Percentiles rank a stretch among this genome's conserved stretches.
phyloP scores from a whole-genome alignment of 37 sponge, comb jelly and placozoan species.

The Aphrocallistes beatrix region DNA sequence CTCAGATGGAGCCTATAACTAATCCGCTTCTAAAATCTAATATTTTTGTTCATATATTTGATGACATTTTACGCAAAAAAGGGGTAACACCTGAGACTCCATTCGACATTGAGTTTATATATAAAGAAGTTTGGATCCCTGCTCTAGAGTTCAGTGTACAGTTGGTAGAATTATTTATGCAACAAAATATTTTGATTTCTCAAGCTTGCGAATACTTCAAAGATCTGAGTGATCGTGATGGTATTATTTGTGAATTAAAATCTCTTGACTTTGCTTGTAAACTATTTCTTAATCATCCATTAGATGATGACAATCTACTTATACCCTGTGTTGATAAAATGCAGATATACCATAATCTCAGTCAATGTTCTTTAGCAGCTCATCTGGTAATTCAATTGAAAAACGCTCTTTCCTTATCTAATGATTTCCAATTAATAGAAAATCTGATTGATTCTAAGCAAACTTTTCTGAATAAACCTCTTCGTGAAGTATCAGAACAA shows the following conservation, averaged over 20 bases:
- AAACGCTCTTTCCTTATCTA: not conserved
- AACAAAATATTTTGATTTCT: not conserved
- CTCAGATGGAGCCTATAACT: not conserved
- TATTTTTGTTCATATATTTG: not conserved
- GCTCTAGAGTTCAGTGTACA: not conserved
- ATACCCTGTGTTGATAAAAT: not conserved
- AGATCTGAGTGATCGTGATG: not conserved
- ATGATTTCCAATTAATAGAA: not conserved
- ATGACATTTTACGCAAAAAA: not conserved
- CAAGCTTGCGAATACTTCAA: not conserved
- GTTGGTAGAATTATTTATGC: not conserved
- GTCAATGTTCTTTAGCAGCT: not conserved
- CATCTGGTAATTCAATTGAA: not conserved
- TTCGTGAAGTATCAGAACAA: not conserved
- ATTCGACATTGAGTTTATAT: not conserved
- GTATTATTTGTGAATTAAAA: not conserved
- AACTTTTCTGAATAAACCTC: not conserved
- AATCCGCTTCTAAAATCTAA: not conserved
- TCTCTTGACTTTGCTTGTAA: not conserved
- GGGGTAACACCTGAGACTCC: not conserved
- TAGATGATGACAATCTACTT: not conserved
- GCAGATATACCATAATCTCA: not conserved
- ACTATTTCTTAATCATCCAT: not conserved
- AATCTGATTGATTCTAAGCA: not conserved
- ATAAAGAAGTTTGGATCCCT: not conserved